Percentiles rank a stretch among this genome's conserved stretches.
These are phyloP conservation scores for Synergus japonicus DNA, from an alignment of 2,888 invertebrate genomes.

Conservation along the genomic window DNA sequence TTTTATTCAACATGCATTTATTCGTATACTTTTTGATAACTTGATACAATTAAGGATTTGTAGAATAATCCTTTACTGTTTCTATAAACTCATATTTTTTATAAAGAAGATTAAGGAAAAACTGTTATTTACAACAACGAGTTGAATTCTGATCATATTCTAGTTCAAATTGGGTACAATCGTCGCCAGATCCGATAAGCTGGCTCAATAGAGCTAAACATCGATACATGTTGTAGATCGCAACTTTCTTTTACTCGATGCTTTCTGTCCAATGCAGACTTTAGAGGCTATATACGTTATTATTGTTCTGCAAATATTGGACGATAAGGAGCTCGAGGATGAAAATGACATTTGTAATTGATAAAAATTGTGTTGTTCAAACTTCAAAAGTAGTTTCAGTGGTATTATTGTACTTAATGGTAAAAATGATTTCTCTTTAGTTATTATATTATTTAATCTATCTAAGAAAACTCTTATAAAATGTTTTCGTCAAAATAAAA, in stretches of 20 bases:
- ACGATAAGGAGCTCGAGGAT: background rate
- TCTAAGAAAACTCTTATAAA: no score
- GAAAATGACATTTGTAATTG: background rate
- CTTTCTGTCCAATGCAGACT: conserved; percentile 36
- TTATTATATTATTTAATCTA: no score
- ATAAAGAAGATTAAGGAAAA: background rate
- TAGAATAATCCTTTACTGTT: background rate
- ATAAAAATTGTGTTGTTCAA: background rate
- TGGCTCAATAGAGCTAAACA: conserved; percentile 23
- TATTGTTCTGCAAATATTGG: background rate
- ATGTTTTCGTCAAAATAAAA: no score
- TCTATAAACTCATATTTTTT: background rate
- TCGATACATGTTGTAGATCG: conserved; percentile 8
- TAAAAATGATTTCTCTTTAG: no score
- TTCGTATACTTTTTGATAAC: background rate
- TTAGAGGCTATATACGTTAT: background rate
- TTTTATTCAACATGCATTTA: background rate
- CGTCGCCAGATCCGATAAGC: conserved; percentile 33
- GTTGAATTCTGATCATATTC: conserved; percentile 4
- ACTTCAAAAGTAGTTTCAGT: no score
- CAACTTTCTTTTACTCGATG: conserved; percentile 16
- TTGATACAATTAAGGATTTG: background rate
- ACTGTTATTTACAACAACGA: conserved; percentile 3
- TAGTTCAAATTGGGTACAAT: conserved; percentile 15
- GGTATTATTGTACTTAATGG: background rate